Conservation (phyloP, 2,888 invertebrate genomes). For the Ariolimax columbianus region DNA sequence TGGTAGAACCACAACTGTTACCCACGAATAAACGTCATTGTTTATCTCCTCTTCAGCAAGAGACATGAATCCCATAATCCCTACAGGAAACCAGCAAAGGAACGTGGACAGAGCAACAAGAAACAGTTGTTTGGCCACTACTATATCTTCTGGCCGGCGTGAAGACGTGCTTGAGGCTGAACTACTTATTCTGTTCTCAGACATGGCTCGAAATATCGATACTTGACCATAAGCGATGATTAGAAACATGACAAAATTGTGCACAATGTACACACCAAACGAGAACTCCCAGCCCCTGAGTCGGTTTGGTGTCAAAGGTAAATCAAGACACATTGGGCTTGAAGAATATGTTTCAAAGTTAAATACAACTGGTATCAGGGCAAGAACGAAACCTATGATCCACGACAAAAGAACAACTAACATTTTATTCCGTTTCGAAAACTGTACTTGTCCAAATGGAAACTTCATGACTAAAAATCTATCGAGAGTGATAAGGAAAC, state of each 20-base stretch:
- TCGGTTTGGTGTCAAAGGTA: slow-evolving; percentile 73
- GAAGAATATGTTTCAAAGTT: slow-evolving; percentile 36
- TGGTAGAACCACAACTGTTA: too few species aligned
- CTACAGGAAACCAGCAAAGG: too few species aligned
- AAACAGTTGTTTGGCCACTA: slow-evolving; percentile 69
- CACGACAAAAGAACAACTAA: slow-evolving; percentile 63
- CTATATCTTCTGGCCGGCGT: slow-evolving; percentile 57
- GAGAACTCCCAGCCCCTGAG: slow-evolving; percentile 76
- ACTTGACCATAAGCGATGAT: slow-evolving; percentile 72
- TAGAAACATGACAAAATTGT: slow-evolving; percentile 72
- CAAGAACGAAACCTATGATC: slow-evolving; percentile 64
- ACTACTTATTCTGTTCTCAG: slow-evolving; percentile 74
- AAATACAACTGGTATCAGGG: slow-evolving; percentile 70
- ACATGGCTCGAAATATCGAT: slow-evolving; percentile 75
- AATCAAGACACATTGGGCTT: slow-evolving; percentile 73
- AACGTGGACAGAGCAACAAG: too few species aligned
- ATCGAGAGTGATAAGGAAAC: slow-evolving; percentile 83
- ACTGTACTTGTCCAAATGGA: slow-evolving; percentile 79
- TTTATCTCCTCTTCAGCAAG: too few species aligned
- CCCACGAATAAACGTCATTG: too few species aligned
- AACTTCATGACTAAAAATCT: slow-evolving; percentile 83
- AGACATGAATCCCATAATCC: too few species aligned
- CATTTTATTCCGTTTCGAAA: slow-evolving; percentile 62
- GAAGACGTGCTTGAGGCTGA: slow-evolving; percentile 58
- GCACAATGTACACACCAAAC: slow-evolving; percentile 71